Percentiles rank a stretch among this genome's conserved stretches.
Evolutionary conservation across 1,140 invertebrate genomes (phyloP).

Genomic region (Kradibia gibbosae): DNA sequence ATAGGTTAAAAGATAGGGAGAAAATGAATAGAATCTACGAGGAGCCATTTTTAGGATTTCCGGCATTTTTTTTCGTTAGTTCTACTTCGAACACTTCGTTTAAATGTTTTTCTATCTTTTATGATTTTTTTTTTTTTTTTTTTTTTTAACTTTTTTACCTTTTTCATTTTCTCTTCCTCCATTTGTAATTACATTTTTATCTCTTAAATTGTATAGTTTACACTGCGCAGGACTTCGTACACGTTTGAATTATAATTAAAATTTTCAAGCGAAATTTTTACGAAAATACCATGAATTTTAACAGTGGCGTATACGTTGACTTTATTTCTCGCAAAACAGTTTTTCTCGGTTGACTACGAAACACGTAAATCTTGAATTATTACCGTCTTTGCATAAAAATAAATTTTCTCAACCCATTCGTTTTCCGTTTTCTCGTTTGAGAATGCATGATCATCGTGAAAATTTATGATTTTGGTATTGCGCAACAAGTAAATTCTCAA

Average conservation of each 20-base stretch:
- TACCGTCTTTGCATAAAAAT: background rate
- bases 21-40: background rate
- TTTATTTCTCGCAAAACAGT: background rate
- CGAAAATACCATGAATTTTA: background rate
- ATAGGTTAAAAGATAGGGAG: background rate
- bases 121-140: background rate
- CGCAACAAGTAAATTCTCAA: background rate
- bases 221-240: background rate
- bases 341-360: background rate
- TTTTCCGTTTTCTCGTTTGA: background rate
- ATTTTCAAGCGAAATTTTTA: background rate
- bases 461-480: background rate
- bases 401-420: background rate
- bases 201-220: background rate
- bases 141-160: background rate
- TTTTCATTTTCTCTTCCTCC: background rate
- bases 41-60: slow-evolving; percentile 18
- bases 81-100: too few relatives aligned
- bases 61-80: slow-evolving; percentile 15
- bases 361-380: background rate
- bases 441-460: background rate
- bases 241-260: background rate
- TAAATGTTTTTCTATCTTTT: too few relatives aligned
- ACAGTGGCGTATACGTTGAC: background rate
- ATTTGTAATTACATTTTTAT: background rate